Base-by-base conservation (phyloP, 1,140 invertebrate species). In the Bombus confusus region DNA sequence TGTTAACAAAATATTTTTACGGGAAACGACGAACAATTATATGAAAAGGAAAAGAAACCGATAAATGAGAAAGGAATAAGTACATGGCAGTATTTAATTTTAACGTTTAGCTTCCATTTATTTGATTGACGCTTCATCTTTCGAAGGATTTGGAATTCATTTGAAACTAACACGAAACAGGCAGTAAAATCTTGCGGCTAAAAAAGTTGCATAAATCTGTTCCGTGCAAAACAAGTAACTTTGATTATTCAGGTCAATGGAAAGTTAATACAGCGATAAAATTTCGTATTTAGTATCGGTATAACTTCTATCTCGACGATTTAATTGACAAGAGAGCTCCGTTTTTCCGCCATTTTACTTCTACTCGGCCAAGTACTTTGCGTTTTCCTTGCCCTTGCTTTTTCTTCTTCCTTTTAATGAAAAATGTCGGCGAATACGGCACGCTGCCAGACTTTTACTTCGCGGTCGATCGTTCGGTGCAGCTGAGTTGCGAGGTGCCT, bases 361-460 rank as follows among this genome's bases (percentile, higher is more conserved):
- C 41, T 25, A 72, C 62, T 57, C n/a, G 74, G 80, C 41, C 41
- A 66, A 69, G 52, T 41, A 57, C 74, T 86, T 76, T 52, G n/a
- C 57, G 31, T 73, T 78, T 72, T 62, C 28, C 66, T 78, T 82
- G 64, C 28, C 10, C 57, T 34, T 39, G 4, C 59, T 85, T 34
- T 15, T 22, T 47, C n/a, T n/a, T 73, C 25, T 59, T 62, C 31
- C 18, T 47, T 82, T 73, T 62, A 75, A 79, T 52, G 71, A 79
- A 83, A 87, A 83, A 86, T 59, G 43, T 71, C 47, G 34, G 47
- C 28, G 59, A 59, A 34, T 69, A 34, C 72, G 82, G 86, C 75
- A 77, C 82, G 68, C 52, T 74, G 86, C 86, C 86, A 85, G 52
- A 52, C 82, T 69, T 84, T 80, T 87, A 66, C 64, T 75, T 76